Conservation (phyloP, 2,888 invertebrate species). For the Eilema griseolum region DNA sequence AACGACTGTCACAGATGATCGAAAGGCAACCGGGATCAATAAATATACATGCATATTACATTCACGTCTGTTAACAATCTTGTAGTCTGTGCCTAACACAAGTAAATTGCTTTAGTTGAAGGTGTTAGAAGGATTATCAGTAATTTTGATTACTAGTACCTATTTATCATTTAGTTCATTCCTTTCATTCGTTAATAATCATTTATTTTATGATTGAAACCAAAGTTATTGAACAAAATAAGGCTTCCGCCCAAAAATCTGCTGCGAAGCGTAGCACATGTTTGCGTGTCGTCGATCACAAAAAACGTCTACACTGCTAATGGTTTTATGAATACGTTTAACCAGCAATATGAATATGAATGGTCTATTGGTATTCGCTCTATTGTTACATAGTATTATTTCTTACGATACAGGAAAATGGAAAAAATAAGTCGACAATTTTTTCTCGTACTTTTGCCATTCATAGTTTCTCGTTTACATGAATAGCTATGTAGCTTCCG, state of each 20-base stretch:
- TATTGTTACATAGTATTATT: neutral
- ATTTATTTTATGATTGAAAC: too few relatives aligned
- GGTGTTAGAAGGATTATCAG: too few relatives aligned
- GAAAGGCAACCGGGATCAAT: too few relatives aligned
- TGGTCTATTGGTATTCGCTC: neutral
- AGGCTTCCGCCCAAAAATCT: constrained; percentile 27
- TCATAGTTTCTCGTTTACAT: neutral
- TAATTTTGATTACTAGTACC: too few relatives aligned
- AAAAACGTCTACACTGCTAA: constrained; percentile 42
- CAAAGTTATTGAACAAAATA: too few relatives aligned
- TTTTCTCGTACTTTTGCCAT: neutral
- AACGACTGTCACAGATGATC: too few relatives aligned
- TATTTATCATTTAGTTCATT: too few relatives aligned
- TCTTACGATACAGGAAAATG: neutral
- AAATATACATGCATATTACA: too few relatives aligned
- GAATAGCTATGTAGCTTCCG: neutral
- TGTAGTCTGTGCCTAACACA: too few relatives aligned
- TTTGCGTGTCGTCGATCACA: constrained; percentile 20
- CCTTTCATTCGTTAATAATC: too few relatives aligned
- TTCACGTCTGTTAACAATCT: too few relatives aligned
- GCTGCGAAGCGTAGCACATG: constrained; percentile 22
- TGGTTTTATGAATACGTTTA: neutral
- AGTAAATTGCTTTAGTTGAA: too few relatives aligned
- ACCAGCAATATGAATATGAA: neutral
- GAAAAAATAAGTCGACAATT: neutral